phyloP scores from a whole-genome alignment of 2,888 invertebrate genomes.

The Plemyria rubiginata region DNA sequence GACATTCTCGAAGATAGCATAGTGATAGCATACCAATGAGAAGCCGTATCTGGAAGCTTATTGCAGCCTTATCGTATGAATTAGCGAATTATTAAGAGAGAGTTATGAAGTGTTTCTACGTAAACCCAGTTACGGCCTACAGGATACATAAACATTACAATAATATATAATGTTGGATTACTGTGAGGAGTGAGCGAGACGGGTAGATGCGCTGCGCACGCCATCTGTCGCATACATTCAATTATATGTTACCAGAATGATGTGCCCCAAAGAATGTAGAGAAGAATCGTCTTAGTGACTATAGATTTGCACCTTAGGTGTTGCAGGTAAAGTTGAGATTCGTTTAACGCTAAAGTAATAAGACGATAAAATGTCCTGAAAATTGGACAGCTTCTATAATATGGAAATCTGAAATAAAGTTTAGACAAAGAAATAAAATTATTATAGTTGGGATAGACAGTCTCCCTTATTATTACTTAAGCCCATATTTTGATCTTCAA shows the following conservation, averaged over 20 bases:
- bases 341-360: not conserved
- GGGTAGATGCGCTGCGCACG: constrained; percentile 38
- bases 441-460: not conserved
- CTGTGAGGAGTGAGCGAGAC: constrained; percentile 32
- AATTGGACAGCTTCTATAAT: not conserved
- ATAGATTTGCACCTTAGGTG: not conserved
- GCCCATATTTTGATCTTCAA: not conserved
- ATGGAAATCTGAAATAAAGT: constrained; percentile 18
- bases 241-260: not conserved
- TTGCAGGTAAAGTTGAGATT: not conserved
- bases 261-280: not conserved
- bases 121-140: constrained; percentile 23
- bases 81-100: no score
- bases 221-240: constrained; percentile 40
- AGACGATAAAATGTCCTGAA: not conserved
- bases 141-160: constrained; percentile 21
- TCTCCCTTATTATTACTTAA: not conserved
- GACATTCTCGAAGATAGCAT: no score
- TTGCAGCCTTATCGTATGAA: no score
- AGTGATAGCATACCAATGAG: no score
- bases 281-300: not conserved
- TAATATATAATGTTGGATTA: constrained; percentile 35
- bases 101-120: constrained; percentile 3
- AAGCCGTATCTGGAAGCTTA: no score
- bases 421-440: constrained; percentile 10